Conservation (phyloP, 2,888 invertebrate species). For the Acanthosepion lycidas region DNA sequence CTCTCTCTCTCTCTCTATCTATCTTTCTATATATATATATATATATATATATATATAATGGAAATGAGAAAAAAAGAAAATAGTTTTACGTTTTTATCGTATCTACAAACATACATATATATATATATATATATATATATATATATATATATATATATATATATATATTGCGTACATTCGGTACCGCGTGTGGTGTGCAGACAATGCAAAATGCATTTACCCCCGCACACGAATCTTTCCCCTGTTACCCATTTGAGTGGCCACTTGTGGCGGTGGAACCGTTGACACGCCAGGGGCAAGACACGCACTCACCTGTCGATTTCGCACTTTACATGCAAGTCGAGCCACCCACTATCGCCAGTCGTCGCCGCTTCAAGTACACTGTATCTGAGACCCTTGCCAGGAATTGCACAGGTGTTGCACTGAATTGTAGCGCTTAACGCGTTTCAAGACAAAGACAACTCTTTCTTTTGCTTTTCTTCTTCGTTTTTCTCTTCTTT, state of each 20-base stretch:
- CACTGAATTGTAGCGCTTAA: background rate
- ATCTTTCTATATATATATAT: background rate
- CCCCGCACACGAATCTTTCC: background rate
- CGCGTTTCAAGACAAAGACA: background rate
- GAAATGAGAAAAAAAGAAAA: background rate
- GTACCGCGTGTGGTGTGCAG: background rate
- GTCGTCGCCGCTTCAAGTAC: background rate
- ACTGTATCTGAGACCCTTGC: background rate
- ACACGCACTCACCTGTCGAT: conserved; percentile 15
- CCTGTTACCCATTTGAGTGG: background rate
- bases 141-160: too few relatives aligned
- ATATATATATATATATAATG: background rate
- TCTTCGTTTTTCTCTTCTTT: background rate
- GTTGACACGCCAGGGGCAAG: background rate
- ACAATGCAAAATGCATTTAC: background rate
- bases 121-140: too few relatives aligned
- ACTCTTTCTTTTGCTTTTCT: background rate
- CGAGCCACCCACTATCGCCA: background rate
- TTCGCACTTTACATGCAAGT: background rate
- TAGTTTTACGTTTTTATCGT: too few relatives aligned
- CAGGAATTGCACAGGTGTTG: background rate
- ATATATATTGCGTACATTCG: background rate
- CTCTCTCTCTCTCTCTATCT: too few relatives aligned
- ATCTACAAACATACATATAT: too few relatives aligned
- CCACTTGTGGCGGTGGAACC: background rate